Percentiles rank a stretch among this genome's conserved stretches.
Conservation (phyloP, 2,888 invertebrate species). For the Ecliptopera silaceata region DNA sequence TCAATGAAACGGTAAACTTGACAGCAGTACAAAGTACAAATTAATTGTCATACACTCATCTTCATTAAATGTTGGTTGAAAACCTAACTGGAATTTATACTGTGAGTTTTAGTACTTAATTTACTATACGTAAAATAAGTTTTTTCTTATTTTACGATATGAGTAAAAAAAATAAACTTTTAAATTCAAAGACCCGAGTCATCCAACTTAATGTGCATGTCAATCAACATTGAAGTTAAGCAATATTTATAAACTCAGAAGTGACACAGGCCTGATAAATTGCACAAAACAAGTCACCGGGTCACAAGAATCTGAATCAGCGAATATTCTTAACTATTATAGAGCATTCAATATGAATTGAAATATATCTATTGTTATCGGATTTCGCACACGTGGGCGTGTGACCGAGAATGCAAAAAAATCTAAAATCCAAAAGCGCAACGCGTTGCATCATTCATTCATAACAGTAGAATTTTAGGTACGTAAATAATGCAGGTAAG, state of each 20-base stretch:
- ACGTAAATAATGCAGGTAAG: constrained; percentile 44
- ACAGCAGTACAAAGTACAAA: too few species aligned
- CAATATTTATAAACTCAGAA: not conserved
- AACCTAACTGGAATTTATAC: too few species aligned
- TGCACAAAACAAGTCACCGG: constrained; percentile 68
- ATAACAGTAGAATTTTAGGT: constrained; percentile 3
- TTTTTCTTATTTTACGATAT: too few species aligned
- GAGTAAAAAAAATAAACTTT: too few species aligned
- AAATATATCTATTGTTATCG: constrained; percentile 41
- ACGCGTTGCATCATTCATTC: constrained; percentile 55
- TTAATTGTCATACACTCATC: too few species aligned
- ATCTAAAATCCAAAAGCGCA: constrained; percentile 52
- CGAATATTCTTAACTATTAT: constrained; percentile 26
- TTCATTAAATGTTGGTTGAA: too few species aligned
- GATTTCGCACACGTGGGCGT: constrained; percentile 71
- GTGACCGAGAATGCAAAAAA: constrained; percentile 52
- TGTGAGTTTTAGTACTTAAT: too few species aligned
- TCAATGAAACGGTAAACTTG: too few species aligned
- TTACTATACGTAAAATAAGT: too few species aligned
- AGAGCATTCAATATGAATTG: constrained; percentile 40
- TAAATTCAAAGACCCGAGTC: not conserved
- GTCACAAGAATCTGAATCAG: constrained; percentile 53
- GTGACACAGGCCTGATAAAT: constrained; percentile 3
- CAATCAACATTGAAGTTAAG: not conserved
- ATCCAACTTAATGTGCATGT: not conserved